These are phyloP conservation scores for Drosophila elegans DNA, from an alignment of 1,140 invertebrate species.

Conservation along the genomic window DNA sequence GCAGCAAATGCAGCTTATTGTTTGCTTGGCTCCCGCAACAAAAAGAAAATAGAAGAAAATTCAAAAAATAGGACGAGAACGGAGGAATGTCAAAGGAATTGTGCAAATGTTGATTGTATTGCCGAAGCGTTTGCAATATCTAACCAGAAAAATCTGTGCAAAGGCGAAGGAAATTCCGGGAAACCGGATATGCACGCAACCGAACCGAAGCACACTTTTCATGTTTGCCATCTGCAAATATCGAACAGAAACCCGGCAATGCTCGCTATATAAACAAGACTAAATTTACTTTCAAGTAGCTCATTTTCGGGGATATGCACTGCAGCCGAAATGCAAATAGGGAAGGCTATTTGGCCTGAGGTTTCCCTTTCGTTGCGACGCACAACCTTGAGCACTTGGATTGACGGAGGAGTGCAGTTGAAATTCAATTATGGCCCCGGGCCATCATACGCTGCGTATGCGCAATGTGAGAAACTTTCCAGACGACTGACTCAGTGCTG, in stretches of 20 bases:
- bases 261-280: slow-evolving; percentile 62
- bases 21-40: slow-evolving; percentile 34
- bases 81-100: slow-evolving; percentile 71
- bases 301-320: slow-evolving; percentile 61
- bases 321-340: slow-evolving; percentile 74
- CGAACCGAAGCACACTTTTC: slow-evolving; percentile 42
- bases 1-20: slow-evolving; percentile 66
- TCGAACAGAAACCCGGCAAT: slow-evolving; percentile 21
- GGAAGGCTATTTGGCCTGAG: slow-evolving; percentile 31
- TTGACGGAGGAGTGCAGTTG: slow-evolving; percentile 36
- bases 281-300: slow-evolving; percentile 71
- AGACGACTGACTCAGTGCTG: slow-evolving; percentile 41
- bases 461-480: slow-evolving; percentile 60
- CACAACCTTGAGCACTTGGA: slow-evolving; percentile 53
- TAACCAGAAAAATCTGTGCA: slow-evolving; percentile 44
- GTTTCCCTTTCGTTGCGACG: slow-evolving; percentile 4
- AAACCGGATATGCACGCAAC: slow-evolving; percentile 71
- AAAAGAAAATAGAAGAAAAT: background rate
- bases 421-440: slow-evolving; percentile 57
- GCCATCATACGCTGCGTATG: slow-evolving; percentile 66
- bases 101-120: slow-evolving; percentile 78
- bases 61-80: background rate
- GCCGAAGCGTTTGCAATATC: slow-evolving; percentile 55
- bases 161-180: slow-evolving; percentile 43
- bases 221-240: slow-evolving; percentile 75